These are phyloP conservation scores for Macaca mulatta DNA, from an alignment of 2,113 vertebrate species.

Conservation along the genomic window DNA sequence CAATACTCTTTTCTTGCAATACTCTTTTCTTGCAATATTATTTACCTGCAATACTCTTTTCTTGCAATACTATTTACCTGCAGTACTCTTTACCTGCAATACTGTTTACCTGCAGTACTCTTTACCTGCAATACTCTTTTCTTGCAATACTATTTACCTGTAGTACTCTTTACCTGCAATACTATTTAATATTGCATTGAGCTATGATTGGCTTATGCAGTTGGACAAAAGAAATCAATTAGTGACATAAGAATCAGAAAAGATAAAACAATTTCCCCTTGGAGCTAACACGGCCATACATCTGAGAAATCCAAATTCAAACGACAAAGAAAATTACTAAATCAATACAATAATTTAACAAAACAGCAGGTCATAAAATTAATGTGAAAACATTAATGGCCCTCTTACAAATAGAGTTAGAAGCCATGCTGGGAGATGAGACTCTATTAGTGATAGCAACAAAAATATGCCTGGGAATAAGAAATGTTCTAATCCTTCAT, in stretches of 20 bases:
- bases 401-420: not conserved
- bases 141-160: no score
- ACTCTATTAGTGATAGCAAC: rapidly evolving
- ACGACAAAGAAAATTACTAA: rapidly evolving
- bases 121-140: no score
- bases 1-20: no score
- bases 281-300: not conserved
- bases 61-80: no score
- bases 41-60: no score
- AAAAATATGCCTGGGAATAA: not conserved
- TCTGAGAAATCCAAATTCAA: not conserved
- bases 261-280: not conserved
- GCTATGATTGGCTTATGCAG: rapidly evolving
- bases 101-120: no score
- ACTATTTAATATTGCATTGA: rapidly evolving
- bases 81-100: no score
- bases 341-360: not conserved
- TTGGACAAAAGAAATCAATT: not conserved
- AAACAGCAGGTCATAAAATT: not conserved
- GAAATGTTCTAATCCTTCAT: not conserved
- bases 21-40: rapidly evolving
- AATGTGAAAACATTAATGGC: not conserved
- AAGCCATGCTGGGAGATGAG: not conserved
- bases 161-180: no score
- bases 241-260: not conserved